Evolutionary conservation across 2,113 vertebrate species (phyloP).

Genomic region (Eurystomus gularis): DNA sequence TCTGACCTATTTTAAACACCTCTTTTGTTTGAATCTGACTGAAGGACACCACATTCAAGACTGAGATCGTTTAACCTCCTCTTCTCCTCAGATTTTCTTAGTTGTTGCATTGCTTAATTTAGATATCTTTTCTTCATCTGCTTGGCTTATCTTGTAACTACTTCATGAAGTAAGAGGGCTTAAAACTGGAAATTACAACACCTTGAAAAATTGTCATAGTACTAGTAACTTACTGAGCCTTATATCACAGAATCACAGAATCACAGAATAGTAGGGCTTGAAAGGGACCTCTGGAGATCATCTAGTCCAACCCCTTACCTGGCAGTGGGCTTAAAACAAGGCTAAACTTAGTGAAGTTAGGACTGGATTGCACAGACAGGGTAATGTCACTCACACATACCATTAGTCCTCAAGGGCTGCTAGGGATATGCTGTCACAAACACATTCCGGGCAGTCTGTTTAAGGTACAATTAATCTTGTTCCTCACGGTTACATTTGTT

Average conservation of each 20-base stretch:
- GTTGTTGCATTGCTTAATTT: background rate
- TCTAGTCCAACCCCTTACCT: background rate
- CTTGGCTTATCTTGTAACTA: background rate
- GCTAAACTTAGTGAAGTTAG: background rate
- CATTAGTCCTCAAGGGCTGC: background rate
- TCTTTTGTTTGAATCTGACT: background rate
- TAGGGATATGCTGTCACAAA: background rate
- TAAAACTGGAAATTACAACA: background rate
- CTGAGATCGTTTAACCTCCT: background rate
- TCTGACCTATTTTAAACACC: background rate
- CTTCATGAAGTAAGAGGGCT: background rate
- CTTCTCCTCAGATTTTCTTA: background rate
- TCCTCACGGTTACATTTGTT: background rate
- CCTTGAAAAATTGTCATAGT: background rate
- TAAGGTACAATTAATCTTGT: slow-evolving; percentile 9
- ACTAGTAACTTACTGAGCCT: background rate
- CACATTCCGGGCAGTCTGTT: background rate
- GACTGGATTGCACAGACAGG: background rate
- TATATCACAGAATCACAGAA: too few species aligned
- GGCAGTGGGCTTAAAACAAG: background rate
- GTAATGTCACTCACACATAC: background rate
- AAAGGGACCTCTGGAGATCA: too few species aligned
- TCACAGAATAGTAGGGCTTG: too few species aligned
- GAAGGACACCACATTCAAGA: background rate
- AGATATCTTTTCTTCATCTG: background rate